Evolutionary conservation across 2,113 vertebrate genomes (phyloP).

Genomic region (Lepus europaeus): DNA sequence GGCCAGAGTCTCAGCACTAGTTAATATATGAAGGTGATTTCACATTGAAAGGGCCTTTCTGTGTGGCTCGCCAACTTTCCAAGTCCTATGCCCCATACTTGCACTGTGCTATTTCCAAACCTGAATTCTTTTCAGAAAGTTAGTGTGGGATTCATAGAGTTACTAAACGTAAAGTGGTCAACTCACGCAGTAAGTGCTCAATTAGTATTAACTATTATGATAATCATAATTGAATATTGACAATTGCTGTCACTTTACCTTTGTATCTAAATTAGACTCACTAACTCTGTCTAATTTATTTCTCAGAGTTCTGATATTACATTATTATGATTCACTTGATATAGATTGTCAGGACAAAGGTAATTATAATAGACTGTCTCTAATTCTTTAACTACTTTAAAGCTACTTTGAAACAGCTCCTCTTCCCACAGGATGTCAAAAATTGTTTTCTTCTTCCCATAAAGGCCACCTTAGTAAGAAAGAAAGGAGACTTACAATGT

Average conservation of each 20-base stretch:
- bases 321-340: not conserved
- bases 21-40: conserved; percentile 25
- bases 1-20: not conserved
- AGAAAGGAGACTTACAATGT: not conserved
- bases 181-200: not conserved
- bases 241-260: not conserved
- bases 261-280: not conserved
- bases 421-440: not conserved
- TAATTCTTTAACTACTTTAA: conserved; percentile 10
- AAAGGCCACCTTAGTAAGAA: not conserved
- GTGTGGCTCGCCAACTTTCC: not conserved
- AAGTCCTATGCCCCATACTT: fast-evolving
- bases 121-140: not conserved
- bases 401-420: not conserved
- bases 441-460: not conserved
- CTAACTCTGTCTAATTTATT: not conserved
- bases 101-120: fast-evolving
- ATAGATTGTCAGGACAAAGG: not conserved
- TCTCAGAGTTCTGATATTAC: not conserved
- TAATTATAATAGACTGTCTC: not conserved
- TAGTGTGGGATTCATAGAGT: not conserved
- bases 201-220: not conserved
- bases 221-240: not conserved
- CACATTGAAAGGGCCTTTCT: not conserved
- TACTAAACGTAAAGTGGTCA: not conserved